phyloP scores from a whole-genome alignment of 2,888 invertebrate species.

The Hololepta plana region DNA sequence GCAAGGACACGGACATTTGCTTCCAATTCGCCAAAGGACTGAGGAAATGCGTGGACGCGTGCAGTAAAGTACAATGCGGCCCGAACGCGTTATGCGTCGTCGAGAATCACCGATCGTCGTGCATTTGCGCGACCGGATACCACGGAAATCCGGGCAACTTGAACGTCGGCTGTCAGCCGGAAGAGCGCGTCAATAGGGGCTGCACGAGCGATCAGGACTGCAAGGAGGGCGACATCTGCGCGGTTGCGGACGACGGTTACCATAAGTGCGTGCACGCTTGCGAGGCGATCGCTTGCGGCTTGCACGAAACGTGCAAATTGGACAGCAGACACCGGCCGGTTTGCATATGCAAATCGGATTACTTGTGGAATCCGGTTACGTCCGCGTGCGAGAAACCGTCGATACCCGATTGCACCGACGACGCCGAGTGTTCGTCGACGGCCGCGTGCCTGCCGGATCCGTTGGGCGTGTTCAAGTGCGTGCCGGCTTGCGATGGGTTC shows the following conservation, averaged over 20 bases:
- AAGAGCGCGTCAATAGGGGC: slow-evolving; percentile 39
- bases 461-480: slow-evolving; percentile 69
- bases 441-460: slow-evolving; percentile 69
- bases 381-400: slow-evolving; percentile 76
- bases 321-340: slow-evolving; percentile 47
- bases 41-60: slow-evolving; percentile 73
- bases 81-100: slow-evolving; percentile 77
- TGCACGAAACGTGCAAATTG: slow-evolving; percentile 62
- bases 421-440: slow-evolving; percentile 49
- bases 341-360: slow-evolving; percentile 63
- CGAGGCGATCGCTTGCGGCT: slow-evolving; percentile 60
- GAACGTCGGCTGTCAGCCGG: slow-evolving; percentile 57
- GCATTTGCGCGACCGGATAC: slow-evolving; percentile 70
- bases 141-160: slow-evolving; percentile 69
- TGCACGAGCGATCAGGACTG: slow-evolving; percentile 59
- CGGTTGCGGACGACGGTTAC: slow-evolving; percentile 38
- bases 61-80: slow-evolving; percentile 74
- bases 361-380: slow-evolving; percentile 66
- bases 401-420: slow-evolving; percentile 57
- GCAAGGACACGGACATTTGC: slow-evolving; percentile 70
- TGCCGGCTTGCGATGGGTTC: slow-evolving; percentile 57
- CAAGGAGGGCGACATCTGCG: slow-evolving; percentile 48
- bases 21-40: slow-evolving; percentile 64
- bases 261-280: slow-evolving; percentile 64
- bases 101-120: slow-evolving; percentile 68